Percentiles rank a stretch among this genome's conserved stretches.
Conservation (phyloP, 2,113 vertebrate genomes). For the Spheniscus mendiculus region DNA sequence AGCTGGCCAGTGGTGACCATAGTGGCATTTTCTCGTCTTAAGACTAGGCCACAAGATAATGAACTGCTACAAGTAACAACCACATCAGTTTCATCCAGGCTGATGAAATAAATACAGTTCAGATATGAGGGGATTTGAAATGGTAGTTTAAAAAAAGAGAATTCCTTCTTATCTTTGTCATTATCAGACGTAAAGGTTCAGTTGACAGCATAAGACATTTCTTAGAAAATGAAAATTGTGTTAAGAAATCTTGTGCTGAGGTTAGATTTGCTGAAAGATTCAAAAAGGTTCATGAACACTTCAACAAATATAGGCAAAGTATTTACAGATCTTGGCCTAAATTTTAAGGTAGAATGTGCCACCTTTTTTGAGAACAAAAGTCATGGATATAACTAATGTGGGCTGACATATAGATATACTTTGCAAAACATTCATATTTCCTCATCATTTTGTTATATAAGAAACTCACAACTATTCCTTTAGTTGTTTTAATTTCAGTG, state of each 20-base stretch:
- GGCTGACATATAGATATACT: not conserved
- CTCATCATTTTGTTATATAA: rapidly evolving
- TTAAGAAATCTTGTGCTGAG: not conserved
- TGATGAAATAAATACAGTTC: not conserved
- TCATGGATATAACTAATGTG: not conserved
- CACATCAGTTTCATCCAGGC: not conserved
- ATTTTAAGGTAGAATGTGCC: not conserved
- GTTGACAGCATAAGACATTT: not conserved
- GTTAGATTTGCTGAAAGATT: not conserved
- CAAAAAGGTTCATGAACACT: not conserved
- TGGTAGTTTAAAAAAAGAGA: not conserved
- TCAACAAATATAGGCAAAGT: not conserved
- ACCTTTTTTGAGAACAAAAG: not conserved
- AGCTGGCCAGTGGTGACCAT: not conserved
- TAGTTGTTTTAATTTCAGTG: not conserved
- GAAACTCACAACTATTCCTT: not conserved
- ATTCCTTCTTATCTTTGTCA: not conserved
- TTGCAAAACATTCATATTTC: not conserved
- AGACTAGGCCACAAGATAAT: not conserved
- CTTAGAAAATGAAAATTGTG: not conserved
- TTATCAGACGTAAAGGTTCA: not conserved
- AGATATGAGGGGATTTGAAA: not conserved
- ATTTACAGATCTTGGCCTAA: not conserved
- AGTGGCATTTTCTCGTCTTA: not conserved
- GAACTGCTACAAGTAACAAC: not conserved